A percentile compares a stretch with the other conserved stretches of the same genome.
These are phyloP conservation scores for Alectura lathami DNA, from an alignment of 2,113 vertebrate species.

Conservation along the genomic window DNA sequence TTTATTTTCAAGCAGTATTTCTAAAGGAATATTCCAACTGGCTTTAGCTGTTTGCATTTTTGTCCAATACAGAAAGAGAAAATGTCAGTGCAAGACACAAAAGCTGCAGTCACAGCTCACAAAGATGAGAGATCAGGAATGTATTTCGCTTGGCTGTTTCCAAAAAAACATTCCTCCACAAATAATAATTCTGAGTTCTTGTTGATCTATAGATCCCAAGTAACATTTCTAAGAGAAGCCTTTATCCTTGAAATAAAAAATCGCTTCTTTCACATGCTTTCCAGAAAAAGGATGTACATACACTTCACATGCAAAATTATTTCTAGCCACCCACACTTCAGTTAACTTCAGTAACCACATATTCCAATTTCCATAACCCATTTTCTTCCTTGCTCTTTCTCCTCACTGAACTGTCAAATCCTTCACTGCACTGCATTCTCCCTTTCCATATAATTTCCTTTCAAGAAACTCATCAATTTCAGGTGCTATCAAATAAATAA, in stretches of 20 bases:
- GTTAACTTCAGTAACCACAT: constrained; percentile 55
- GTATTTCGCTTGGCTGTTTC: not conserved
- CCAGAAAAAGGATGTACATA: constrained; percentile 33
- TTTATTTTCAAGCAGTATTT: constrained; percentile 36
- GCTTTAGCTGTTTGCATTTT: constrained; percentile 13
- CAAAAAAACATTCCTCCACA: constrained; percentile 3
- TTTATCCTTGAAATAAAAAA: constrained; percentile 47
- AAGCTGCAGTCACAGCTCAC: not conserved
- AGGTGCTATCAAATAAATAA: constrained; percentile 21
- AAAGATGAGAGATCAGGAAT: not conserved
- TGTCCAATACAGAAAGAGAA: constrained; percentile 25
- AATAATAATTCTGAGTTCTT: not conserved
- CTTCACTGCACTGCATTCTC: not conserved
- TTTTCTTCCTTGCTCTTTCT: constrained; percentile 51
- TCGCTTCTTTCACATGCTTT: constrained; percentile 23
- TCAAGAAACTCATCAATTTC: not conserved
- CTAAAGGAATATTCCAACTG: constrained; percentile 44
- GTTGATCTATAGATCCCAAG: not conserved
- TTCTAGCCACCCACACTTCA: constrained; percentile 60
- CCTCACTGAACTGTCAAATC: constrained; percentile 34
- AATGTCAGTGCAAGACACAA: constrained; percentile 19
- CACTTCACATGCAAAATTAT: constrained; percentile 64
- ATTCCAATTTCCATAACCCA: constrained; percentile 64
- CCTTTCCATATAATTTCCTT: constrained; percentile 35
- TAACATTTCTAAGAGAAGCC: not conserved